Evolutionary conservation across 2,113 vertebrate species (phyloP).

Genomic region (Eublepharis macularius): DNA sequence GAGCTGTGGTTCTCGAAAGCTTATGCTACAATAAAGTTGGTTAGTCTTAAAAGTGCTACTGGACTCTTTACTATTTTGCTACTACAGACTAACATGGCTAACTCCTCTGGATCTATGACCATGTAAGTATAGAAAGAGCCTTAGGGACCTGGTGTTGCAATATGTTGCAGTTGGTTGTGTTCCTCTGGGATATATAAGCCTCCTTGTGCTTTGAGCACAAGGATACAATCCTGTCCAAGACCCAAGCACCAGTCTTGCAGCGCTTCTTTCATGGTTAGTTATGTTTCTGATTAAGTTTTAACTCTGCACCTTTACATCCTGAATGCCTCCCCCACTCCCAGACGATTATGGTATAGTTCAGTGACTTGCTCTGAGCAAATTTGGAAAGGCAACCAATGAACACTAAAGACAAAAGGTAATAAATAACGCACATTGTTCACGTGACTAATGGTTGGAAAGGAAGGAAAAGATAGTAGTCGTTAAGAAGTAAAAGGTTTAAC

Average conservation of each 20-base stretch:
- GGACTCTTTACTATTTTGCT: too few relatives aligned
- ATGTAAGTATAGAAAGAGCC: neutral
- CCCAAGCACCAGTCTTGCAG: neutral
- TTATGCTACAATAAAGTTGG: too few relatives aligned
- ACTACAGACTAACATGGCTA: too few relatives aligned
- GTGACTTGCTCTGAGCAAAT: neutral
- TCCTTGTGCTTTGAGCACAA: neutral
- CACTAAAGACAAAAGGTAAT: neutral
- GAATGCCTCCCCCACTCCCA: neutral
- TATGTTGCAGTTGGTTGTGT: constrained; percentile 1
- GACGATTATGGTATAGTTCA: neutral
- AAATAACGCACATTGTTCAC: neutral
- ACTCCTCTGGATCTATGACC: too few relatives aligned
- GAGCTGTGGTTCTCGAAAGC: too few relatives aligned
- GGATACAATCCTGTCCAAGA: neutral
- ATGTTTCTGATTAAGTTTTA: neutral
- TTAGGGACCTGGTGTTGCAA: neutral
- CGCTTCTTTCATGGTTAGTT: neutral
- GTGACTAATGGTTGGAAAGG: neutral
- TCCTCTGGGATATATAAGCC: neutral
- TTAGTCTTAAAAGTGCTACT: too few relatives aligned
- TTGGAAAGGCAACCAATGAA: neutral
- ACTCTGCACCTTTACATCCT: neutral
- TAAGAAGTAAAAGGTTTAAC: neutral
- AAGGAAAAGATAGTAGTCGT: neutral